These are phyloP conservation scores for Dolichopus griseipennis DNA, from an alignment of 2,888 invertebrate species.

Conservation along the genomic window DNA sequence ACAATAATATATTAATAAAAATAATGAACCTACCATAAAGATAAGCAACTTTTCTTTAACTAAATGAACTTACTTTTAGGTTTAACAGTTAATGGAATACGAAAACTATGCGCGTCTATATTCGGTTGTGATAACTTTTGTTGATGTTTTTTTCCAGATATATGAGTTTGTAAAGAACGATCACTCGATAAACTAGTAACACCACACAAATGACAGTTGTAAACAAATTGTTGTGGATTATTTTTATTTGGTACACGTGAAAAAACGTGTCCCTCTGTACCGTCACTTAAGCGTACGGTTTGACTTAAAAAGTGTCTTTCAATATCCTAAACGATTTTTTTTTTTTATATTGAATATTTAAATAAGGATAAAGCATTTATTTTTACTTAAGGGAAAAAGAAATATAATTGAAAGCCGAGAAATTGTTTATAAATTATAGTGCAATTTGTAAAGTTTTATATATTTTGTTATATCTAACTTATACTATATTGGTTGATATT, in stretches of 20 bases:
- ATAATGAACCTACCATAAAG: too few relatives aligned
- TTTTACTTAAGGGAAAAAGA: not conserved
- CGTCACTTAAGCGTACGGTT: conserved; percentile 42
- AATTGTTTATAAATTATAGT: not conserved
- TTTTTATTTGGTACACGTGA: conserved; percentile 43
- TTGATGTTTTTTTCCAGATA: conserved; percentile 28
- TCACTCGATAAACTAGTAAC: conserved; percentile 32
- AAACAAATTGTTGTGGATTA: conserved; percentile 45
- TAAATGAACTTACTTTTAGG: conserved; percentile 20
- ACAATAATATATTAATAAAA: not conserved
- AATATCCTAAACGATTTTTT: conserved; percentile 17
- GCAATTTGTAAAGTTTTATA: too few relatives aligned
- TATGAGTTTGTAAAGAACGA: conserved; percentile 25
- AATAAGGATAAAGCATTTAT: not conserved
- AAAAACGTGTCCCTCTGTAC: conserved; percentile 43
- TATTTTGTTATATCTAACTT: too few relatives aligned
- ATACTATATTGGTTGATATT: not conserved
- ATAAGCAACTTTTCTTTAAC: too few relatives aligned
- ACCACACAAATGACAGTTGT: conserved; percentile 49
- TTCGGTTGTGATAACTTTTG: conserved; percentile 21
- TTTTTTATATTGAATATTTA: not conserved
- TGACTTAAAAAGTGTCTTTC: conserved; percentile 24
- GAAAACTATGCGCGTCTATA: conserved; percentile 23
- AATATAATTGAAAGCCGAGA: not conserved
- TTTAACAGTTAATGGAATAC: conserved; percentile 21